Base-by-base conservation (phyloP, 2,797 vertebrate genomes). In the Gastrophryne carolinensis region DNA sequence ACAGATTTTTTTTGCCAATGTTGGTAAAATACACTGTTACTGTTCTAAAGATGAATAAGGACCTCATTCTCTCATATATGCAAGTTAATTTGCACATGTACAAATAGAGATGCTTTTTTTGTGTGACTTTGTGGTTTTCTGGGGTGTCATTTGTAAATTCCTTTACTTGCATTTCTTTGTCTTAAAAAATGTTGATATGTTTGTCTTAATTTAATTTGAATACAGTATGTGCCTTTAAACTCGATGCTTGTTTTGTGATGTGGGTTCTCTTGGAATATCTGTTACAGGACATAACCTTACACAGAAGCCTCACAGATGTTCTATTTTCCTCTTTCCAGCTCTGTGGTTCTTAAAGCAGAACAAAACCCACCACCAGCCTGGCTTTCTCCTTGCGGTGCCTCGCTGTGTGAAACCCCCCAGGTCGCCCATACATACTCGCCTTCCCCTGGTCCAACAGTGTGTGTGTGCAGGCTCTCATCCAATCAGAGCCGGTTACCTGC, bases 51-150 rank as follows among this genome's bases (percentile, higher is more conserved):
- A 87, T 82, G 86, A 89, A 86, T 84, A 83, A 86, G 84, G 87
- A 87, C 86, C 86, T 88, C 86, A 82, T 86, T 84, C 82, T 85
- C 86, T 87, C 79, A 54, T 85, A 84, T 91, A 87, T 86, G 86
- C 83, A 83, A 82, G 80, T 89, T 86, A 82, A 86, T 90, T 93
- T 94, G 92, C 90, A 94, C 92, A 87, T 86, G 86, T 90, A 84
- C 87, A 88, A 85, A 91, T 82, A 88, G 75, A 82, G 80, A 83
- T 63, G 61, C 77, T 81, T 84, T 84, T 74, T 81, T 44, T 32
- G 62, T 23, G 62, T 2, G 2, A 30, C 79, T 84, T 87, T 79
- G 80, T 81, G 82, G 54, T 79, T 78, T 73, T 78, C 79, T 75
- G 60, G 73, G 44, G 26, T 62, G 67, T 26, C 35, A 15, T 32